Conservation (phyloP, 2,888 invertebrate species). For the Leucania comma region DNA sequence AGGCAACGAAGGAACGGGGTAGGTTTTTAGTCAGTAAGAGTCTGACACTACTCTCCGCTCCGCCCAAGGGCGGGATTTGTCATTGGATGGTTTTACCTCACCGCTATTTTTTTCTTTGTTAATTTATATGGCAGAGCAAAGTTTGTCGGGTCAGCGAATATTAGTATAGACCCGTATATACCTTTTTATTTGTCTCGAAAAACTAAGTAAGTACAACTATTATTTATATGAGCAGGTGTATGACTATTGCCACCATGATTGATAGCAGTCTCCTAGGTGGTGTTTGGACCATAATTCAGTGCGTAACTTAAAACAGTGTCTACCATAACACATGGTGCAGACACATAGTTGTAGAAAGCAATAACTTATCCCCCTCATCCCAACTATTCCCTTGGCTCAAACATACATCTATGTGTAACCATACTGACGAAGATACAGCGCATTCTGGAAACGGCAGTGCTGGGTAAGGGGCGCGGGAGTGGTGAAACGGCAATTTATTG, state of each 20-base stretch:
- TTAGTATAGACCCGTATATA: not conserved
- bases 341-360: slow-evolving; percentile 89
- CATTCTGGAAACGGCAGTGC: slow-evolving; percentile 44
- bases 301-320: slow-evolving; percentile 84
- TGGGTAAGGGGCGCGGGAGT: not conserved
- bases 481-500: not conserved
- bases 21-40: too few species aligned
- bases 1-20: too few species aligned
- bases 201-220: not conserved
- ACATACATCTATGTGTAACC: slow-evolving; percentile 85
- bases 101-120: too few species aligned
- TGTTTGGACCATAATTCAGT: slow-evolving; percentile 66
- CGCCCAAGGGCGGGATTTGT: too few species aligned
- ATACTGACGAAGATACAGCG: slow-evolving; percentile 63
- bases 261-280: slow-evolving; percentile 54
- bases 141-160: too few species aligned
- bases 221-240: slow-evolving; percentile 37
- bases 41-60: too few species aligned
- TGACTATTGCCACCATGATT: slow-evolving; percentile 50
- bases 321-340: slow-evolving; percentile 88
- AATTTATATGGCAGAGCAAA: too few species aligned
- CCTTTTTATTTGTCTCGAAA: not conserved
- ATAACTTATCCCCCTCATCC: slow-evolving; percentile 89
- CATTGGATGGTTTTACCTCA: too few species aligned
- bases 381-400: slow-evolving; percentile 88